Evolutionary conservation across 1,140 invertebrate species (phyloP), one percentile per base, ranked within the genome.

Genomic region (Babylonia areolata): DNA sequence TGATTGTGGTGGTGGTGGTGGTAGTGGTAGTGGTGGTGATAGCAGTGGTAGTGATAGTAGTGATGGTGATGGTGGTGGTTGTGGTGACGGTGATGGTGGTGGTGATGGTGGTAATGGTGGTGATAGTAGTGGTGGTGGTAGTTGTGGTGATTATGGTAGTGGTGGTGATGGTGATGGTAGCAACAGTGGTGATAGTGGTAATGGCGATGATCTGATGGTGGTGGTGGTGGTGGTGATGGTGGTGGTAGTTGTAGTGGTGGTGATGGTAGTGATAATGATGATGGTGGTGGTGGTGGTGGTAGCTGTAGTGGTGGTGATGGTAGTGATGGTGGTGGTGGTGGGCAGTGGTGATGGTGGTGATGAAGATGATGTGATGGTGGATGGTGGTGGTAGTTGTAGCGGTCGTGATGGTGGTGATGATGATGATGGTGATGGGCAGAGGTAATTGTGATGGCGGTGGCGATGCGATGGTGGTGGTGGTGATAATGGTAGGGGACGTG

Each of bases 401-500:
- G 75, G 28, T 78, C 6, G 33, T 78, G 35, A 42, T 78, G 75
- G 15, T 78, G 75, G 15, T 42, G 75, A 37, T 78, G 42, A 35
- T 39, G 58, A 54, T 71, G 37, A 46, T 87, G 64, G 31, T 37
- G 71, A 73, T 42, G 37, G n/a, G n/a, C n/a, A n/a, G n/a, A n/a
- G n/a, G n/a, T n/a, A n/a, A n/a, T n/a, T n/a, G n/a, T n/a, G n/a
- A 51, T 39, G 35, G 46, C 33, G 71, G 46, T 39, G 84, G 42
- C 81, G 88, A 42, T 54, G n/a, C n/a, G n/a, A 46, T 20, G 84
- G 23, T 64, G 58, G 23, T 64, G 58, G 23, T 64, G 58, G 23
- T 23, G 58, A 64, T 28, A 28, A 64, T 15, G 58, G 23, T 64
- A 20, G 20, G 3, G 58, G 23, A 28, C 58, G n/a, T 64, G 20